Percentiles rank a stretch among this genome's conserved stretches.
These are phyloP conservation scores for Orchesella flavescens DNA, from an alignment of 2,888 invertebrate species.

Conservation along the genomic window DNA sequence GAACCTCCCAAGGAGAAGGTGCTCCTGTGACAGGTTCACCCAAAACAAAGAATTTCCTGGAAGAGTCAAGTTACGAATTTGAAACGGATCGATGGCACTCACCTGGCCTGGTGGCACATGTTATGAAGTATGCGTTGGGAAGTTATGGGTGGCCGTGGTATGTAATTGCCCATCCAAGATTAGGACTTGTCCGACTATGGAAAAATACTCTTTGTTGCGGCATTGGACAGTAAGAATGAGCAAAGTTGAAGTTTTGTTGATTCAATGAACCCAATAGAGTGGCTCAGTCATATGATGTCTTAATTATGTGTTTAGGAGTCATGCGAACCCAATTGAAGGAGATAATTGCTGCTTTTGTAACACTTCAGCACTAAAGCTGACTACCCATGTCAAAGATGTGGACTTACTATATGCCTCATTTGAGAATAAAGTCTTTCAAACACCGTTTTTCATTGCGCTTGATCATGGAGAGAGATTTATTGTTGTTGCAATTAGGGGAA, in stretches of 20 bases:
- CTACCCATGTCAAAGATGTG: conserved; percentile 83
- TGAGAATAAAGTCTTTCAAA: conserved; percentile 82
- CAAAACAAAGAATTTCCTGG: conserved; percentile 35
- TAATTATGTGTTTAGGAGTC: conserved; percentile 73
- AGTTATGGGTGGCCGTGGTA: conserved; percentile 71
- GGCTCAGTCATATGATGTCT: neutral
- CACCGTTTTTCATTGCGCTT: conserved; percentile 90
- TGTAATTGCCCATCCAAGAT: conserved; percentile 66
- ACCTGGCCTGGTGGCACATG: conserved; percentile 63
- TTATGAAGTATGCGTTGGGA: conserved; percentile 70
- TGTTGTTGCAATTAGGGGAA: conserved; percentile 89
- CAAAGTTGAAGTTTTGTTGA: neutral
- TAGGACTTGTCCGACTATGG: conserved; percentile 69
- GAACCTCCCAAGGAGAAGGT: neutral
- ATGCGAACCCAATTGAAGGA: conserved; percentile 81
- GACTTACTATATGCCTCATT: conserved; percentile 91
- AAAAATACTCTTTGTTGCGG: conserved; percentile 70
- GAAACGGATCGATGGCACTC: conserved; percentile 67
- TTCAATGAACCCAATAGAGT: neutral
- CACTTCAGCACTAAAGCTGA: conserved; percentile 86
- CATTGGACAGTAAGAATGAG: conserved; percentile 17
- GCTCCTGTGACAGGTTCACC: neutral
- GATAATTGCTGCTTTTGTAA: conserved; percentile 94
- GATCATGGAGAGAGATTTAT: conserved; percentile 87
- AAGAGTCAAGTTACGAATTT: conserved; percentile 39